Evolutionary conservation across 2,797 vertebrate species (phyloP).

Genomic region (Sebastes alutus): DNA sequence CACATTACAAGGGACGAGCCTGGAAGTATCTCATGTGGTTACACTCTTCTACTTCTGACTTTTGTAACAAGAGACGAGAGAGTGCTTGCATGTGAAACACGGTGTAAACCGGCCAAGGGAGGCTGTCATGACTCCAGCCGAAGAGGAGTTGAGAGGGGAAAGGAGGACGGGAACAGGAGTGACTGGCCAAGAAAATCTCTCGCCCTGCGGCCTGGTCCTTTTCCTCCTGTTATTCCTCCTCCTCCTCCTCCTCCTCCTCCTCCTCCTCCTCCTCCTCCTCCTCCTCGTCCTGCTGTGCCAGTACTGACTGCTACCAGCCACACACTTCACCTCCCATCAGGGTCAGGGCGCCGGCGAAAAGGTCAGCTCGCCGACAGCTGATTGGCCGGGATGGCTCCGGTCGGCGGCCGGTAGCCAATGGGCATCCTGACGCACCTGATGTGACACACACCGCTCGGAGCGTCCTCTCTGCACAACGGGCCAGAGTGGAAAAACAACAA

Average conservation of each 20-base stretch:
- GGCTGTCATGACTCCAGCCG: conserved; percentile 62
- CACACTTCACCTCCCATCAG: conserved; percentile 91
- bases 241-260: conserved; percentile 44
- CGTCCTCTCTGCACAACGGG: conserved; percentile 55
- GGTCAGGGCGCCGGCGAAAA: conserved; percentile 83
- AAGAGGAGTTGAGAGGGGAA: conserved; percentile 56
- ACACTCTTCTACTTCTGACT: conserved; percentile 42
- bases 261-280: conserved; percentile 58
- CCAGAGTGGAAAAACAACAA: conserved; percentile 63
- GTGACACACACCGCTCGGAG: conserved; percentile 77
- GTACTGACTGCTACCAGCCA: conserved; percentile 90
- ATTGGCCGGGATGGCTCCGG: conserved; percentile 75
- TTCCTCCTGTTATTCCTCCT: conserved; percentile 70
- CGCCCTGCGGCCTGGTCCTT: conserved; percentile 86
- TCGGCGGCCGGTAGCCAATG: conserved; percentile 78
- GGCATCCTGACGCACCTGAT: conserved; percentile 87
- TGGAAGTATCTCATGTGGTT: conserved; percentile 52
- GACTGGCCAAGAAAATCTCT: conserved; percentile 84
- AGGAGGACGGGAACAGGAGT: conserved; percentile 80
- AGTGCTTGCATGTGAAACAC: conserved; percentile 62
- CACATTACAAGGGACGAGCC: conserved; percentile 8
- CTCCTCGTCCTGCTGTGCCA: conserved; percentile 71
- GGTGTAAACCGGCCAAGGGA: conserved; percentile 57
- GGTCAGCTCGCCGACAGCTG: conserved; percentile 87
- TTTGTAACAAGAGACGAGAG: conserved; percentile 54